Evolutionary conservation across 2,888 invertebrate species (phyloP), one percentile per base, ranked within the genome.

Genomic region (Pherbina coryleti): DNA sequence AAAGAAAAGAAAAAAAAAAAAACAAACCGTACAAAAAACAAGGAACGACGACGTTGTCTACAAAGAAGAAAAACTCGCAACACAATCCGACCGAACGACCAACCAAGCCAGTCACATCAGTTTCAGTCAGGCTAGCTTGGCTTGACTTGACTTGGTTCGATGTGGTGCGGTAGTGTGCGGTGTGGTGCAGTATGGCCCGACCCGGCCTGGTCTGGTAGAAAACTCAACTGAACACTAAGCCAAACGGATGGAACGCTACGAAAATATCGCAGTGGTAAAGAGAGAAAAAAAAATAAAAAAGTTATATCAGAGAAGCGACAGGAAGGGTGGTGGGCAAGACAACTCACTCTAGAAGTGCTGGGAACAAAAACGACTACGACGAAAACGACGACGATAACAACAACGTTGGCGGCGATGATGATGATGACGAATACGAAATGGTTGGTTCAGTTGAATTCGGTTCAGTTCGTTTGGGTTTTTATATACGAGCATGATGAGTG

Each of bases 361-460:
- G 51, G 76, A 76, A 72, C 76, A 67, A 64, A 49, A 77, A 64
- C 62, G 49, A 44, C 77, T 37, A 70, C n/a, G 60, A 55, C 17
- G 31, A 49, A 22, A n/a, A 62, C 2, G 55, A 53, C n/a, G 62
- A 57, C 75, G 55, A 44, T 37, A 34, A 57, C 62, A 34, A 60
- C 70, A 55, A 62, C 67, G 55, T 19, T 53, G n/a, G 72, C 22
- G 75, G 22, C 75, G 72, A 9, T 28, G 77, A 78, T 74, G 62
- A 78, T 34, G 72, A 66, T 28, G 77, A 77, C 55, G 70, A 73
- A 67, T 60, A 76, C 67, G 75, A 79, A 76, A 34, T 69, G 71
- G 53, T 71, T 64, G 74, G 51, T 75, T 66, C 66, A 66, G 75
- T 55, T 67, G 75, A 67, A 75, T 75, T 66, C 75, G 67, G 75